A percentile compares a stretch with the other conserved stretches of the same genome.
These are phyloP conservation scores for Pterois miles DNA, from an alignment of 2,797 vertebrate species.

Conservation along the genomic window DNA sequence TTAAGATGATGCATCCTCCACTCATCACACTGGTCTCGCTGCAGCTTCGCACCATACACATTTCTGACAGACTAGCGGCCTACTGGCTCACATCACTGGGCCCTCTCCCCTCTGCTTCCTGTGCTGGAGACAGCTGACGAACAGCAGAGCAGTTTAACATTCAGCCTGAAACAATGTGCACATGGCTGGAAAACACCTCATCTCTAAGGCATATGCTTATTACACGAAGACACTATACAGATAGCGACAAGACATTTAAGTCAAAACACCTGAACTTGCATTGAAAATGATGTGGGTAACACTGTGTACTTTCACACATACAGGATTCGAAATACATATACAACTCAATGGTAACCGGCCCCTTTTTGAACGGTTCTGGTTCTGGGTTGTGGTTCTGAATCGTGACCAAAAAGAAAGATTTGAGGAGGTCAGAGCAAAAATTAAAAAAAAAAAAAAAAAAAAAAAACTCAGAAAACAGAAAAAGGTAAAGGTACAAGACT, in stretches of 20 bases:
- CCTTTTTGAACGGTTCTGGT: too few relatives aligned
- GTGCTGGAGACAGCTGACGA: slow-evolving; percentile 38
- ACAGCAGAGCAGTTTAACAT: slow-evolving; percentile 36
- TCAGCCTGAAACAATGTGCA: slow-evolving; percentile 12
- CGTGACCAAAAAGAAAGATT: too few relatives aligned
- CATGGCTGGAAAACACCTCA: slow-evolving; percentile 3
- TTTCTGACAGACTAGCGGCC: slow-evolving; percentile 2
- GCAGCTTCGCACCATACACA: not conserved
- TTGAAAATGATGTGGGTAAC: not conserved
- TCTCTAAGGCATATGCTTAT: not conserved
- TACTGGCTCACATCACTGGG: slow-evolving; percentile 2
- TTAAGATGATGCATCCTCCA: slow-evolving; percentile 20
- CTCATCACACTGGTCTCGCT: not conserved
- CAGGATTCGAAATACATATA: not conserved
- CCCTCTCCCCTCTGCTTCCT: slow-evolving; percentile 34
- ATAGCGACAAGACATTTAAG: not conserved
- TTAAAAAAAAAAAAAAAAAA: too few relatives aligned
- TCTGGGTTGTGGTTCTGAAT: too few relatives aligned
- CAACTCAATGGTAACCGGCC: too few relatives aligned
- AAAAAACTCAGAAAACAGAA: too few relatives aligned
- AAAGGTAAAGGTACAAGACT: too few relatives aligned
- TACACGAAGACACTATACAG: not conserved
- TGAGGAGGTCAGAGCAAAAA: too few relatives aligned
- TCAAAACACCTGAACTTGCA: not conserved
- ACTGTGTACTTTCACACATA: not conserved